A percentile compares a stretch with the other conserved stretches of the same genome.
These are phyloP conservation scores for Amazona guildingii DNA, from an alignment of 2,113 vertebrate species.

Conservation along the genomic window DNA sequence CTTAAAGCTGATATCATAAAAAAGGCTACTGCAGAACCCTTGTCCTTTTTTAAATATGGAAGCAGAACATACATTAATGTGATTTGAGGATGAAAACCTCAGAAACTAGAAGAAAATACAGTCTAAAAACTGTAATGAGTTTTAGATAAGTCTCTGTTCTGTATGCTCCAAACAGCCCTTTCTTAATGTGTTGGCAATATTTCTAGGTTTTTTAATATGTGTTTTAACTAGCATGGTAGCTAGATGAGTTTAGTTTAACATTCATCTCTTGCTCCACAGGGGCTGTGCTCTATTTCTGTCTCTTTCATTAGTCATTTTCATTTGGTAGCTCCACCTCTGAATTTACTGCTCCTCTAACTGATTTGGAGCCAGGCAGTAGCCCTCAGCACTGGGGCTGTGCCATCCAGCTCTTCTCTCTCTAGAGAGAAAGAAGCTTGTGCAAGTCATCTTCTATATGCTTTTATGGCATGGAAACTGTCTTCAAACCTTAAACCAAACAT, in stretches of 20 bases:
- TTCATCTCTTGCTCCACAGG: neutral
- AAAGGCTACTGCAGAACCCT: neutral
- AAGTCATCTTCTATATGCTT: neutral
- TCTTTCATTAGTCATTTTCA: neutral
- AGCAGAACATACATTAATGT: neutral
- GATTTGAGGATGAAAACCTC: neutral
- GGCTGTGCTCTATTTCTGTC: neutral
- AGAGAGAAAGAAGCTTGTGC: neutral
- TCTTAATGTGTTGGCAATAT: neutral
- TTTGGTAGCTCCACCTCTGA: neutral
- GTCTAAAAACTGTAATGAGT: neutral
- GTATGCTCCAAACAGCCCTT: neutral
- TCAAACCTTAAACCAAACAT: neutral
- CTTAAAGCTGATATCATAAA: neutral
- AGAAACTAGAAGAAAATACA: neutral
- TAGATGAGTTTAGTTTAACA: neutral
- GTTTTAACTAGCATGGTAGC: neutral
- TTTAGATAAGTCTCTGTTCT: neutral
- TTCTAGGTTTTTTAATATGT: neutral
- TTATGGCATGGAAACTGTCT: neutral
- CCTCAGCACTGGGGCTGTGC: neutral
- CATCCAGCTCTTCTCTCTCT: neutral
- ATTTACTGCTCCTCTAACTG: rapidly evolving
- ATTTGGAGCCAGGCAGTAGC: rapidly evolving
- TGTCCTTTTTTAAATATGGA: neutral